phyloP scores from a whole-genome alignment of 2,113 vertebrate genomes.

The Brienomyrus brachyistius region DNA sequence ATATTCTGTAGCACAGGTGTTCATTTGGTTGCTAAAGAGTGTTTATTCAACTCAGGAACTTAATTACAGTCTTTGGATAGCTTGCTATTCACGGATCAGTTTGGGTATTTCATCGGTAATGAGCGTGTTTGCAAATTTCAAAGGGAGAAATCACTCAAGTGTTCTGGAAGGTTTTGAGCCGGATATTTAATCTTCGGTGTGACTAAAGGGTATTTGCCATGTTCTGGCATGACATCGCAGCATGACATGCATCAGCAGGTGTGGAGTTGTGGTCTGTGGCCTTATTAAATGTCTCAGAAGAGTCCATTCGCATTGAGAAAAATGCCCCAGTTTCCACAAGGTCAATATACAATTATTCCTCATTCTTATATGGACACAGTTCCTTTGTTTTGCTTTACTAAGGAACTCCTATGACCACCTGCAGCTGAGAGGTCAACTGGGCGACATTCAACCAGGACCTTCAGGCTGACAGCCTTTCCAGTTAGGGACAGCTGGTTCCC shows the following conservation, averaged over 20 bases:
- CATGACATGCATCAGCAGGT: not conserved
- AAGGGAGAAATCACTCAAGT: not conserved
- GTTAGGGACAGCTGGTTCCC: not conserved
- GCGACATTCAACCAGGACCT: not conserved
- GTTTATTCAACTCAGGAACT: not conserved
- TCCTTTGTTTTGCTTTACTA: not conserved
- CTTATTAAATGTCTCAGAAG: not conserved
- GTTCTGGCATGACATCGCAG: not conserved
- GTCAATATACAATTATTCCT: not conserved
- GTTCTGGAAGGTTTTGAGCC: not conserved
- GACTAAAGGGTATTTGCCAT: not conserved
- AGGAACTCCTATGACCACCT: not conserved
- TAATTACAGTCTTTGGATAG: not conserved
- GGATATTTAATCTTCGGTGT: not conserved
- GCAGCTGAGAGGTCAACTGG: not conserved
- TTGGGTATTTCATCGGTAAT: not conserved
- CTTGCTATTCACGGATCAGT: not conserved
- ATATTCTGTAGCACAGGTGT: not conserved
- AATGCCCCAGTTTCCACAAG: not conserved
- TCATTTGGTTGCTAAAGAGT: not conserved
- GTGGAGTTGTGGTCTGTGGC: not conserved
- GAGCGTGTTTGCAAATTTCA: not conserved
- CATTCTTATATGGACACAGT: not conserved
- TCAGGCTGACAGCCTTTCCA: not conserved
- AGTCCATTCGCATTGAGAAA: not conserved